These are phyloP conservation scores for Ennomos erosarius DNA, from an alignment of 2,888 invertebrate species.

Conservation along the genomic window DNA sequence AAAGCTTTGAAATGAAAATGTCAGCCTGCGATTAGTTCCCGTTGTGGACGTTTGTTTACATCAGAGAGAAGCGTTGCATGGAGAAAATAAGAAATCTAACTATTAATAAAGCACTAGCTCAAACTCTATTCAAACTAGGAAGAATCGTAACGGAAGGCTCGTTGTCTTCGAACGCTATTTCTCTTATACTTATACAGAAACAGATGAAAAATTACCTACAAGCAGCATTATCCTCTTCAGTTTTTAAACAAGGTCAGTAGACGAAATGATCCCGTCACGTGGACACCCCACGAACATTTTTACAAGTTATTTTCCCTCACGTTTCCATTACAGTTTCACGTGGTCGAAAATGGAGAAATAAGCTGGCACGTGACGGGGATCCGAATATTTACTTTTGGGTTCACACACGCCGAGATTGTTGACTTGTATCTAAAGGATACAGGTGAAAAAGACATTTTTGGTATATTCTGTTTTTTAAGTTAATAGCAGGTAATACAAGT, in stretches of 20 bases:
- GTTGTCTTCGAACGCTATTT: no score
- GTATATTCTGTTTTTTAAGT: no score
- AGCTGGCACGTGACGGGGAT: constrained; percentile 47
- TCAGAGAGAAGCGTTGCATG: no score
- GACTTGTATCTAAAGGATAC: constrained; percentile 15
- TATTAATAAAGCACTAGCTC: no score
- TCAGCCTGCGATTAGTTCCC: constrained; percentile 23
- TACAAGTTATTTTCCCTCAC: constrained; percentile 47
- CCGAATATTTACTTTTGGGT: constrained; percentile 29
- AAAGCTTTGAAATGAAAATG: constrained; percentile 41
- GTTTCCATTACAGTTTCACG: constrained; percentile 49
- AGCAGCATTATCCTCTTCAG: constrained; percentile 1
- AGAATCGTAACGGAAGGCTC: not conserved
- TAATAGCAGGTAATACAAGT: no score
- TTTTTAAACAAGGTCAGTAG: constrained; percentile 5
- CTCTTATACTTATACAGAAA: no score
- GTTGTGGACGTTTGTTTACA: not conserved
- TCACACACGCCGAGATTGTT: constrained; percentile 8
- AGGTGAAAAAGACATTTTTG: not conserved
- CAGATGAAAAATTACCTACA: no score
- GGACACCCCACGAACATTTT: constrained; percentile 22
- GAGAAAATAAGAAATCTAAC: no score
- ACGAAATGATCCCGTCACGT: constrained; percentile 21
- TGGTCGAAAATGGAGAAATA: constrained; percentile 52
- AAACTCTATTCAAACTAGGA: no score